Conservation (phyloP, 1,140 invertebrate species). For the Drosophila dunni region DNA sequence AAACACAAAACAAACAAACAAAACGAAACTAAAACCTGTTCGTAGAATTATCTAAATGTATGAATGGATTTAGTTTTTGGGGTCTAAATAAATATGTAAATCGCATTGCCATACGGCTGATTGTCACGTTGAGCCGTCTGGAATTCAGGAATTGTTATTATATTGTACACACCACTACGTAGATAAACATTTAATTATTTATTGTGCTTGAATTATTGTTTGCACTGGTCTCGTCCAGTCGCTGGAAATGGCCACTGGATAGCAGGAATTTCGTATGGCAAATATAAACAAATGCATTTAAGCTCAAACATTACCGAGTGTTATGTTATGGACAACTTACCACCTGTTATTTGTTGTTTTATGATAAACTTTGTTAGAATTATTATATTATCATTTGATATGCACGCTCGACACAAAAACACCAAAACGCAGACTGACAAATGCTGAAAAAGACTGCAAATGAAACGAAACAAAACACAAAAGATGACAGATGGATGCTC, state of each 20-base stretch:
- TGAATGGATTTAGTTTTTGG: slow-evolving; percentile 36
- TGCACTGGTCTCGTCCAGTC: background rate
- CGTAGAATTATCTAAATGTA: slow-evolving; percentile 35
- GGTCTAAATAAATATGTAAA: slow-evolving; percentile 19
- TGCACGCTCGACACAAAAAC: slow-evolving; percentile 7
- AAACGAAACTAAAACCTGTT: slow-evolving; percentile 6
- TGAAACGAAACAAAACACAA: slow-evolving; percentile 50
- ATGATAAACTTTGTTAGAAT: slow-evolving; percentile 25
- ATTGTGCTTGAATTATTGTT: slow-evolving; percentile 5
- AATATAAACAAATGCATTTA: slow-evolving; percentile 18
- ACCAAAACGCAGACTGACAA: background rate
- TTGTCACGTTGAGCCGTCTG: slow-evolving; percentile 27
- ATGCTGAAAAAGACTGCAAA: slow-evolving; percentile 31
- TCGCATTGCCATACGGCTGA: slow-evolving; percentile 3
- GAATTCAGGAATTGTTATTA: slow-evolving; percentile 21
- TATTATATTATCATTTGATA: slow-evolving; percentile 18
- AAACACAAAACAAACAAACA: slow-evolving; percentile 13
- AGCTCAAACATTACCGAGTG: background rate
- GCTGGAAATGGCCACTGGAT: background rate
- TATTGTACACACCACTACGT: background rate
- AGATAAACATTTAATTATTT: slow-evolving; percentile 27
- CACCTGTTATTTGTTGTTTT: slow-evolving; percentile 43
- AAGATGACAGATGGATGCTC: slow-evolving; percentile 50
- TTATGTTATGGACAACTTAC: slow-evolving; percentile 9
- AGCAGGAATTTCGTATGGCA: slow-evolving; percentile 16